Base-by-base conservation (phyloP, 1,140 invertebrate genomes). In the Nilaparvata lugens region DNA sequence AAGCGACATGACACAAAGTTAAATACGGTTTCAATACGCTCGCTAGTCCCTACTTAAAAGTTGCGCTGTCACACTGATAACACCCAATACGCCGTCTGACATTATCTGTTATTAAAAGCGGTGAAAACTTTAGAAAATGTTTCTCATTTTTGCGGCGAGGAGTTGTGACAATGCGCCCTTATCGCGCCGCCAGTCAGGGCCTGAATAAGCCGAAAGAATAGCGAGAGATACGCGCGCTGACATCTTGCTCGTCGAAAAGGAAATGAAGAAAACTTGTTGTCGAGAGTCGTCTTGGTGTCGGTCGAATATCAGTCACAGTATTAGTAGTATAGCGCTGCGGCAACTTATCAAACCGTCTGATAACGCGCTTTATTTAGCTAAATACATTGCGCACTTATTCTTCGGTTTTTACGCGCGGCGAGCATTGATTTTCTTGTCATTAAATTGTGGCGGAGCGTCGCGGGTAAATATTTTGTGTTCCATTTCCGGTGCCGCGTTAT, bases 221-320 rank as follows among this genome's bases (percentile, higher is more conserved):
- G 59, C 48, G 52, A 51, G 59, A 60, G 59, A 60, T 60, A 60
- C 19, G 53, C 28, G 52, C 52, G 38, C 35, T 60, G 59, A 60
- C 59, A 55, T 60, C 59, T 60, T 31, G 53, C 51, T 48, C n/a
- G 19, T 9, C n/a, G 38, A 53, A 60, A 43, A 60, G 59, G 59
- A 60, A 60, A 60, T 60, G 59, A 60, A 60, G 59, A 60, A 60
- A 60, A 54, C 59, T 48, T 48, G n/a, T n/a, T n/a, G n/a, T n/a
- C 45, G 13, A 11, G 7, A 35, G 31, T 35, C 31, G 31, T 35
- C 31, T 35, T 35, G 31, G 31, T 35, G 59, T 9, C 25, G 43
- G 28, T 42, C 35, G 40, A 60, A 59, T 59, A 51, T 51, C 59
- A 48, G 45, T 48, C 45, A 48, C 24, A 60, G 59, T 60, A 60